Base-by-base conservation (phyloP, 2,797 vertebrate genomes). In the Cheirogaleus major region DNA sequence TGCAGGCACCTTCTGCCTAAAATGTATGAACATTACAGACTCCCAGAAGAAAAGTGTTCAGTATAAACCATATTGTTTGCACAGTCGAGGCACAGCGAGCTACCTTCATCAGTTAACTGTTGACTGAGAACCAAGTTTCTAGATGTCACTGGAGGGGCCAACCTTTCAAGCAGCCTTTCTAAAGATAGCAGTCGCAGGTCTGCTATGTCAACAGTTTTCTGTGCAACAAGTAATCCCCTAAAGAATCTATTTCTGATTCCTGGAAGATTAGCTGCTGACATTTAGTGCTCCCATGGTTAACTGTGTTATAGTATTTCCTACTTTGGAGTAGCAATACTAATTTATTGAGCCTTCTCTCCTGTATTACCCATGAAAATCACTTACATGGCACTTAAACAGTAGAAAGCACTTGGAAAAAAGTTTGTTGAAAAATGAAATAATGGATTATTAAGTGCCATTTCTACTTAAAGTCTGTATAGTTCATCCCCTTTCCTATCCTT, bases 371-470 rank as follows among this genome's bases (percentile, higher is more conserved):
- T 5, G 4, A 48, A 43, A 82, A 38, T 5, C 63, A 50, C 70
- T 45, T 27, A 76, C 5, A 17, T 22, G 61, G 30, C 73, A 72
- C 23, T 72, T 79, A 45, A 65, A 55, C 67, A 96, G 79, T 11
- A 84, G 22, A 80, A 94, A 52, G 9, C 23, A 95, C 18, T 82
- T 87, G 55, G n/a, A 27, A 94, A 87, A 65, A 35, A n/a, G 13
- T 67, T 81, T 67, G 12, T 82, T 76, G n/a, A 72, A 96, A 93
- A 63, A 63, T 57, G 57, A 72, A 85, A 72, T 85, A 61, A 96
- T 79, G 35, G 38, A 43, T 50, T n/a, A 50, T 41, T 43, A 52
- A 65, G 30, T 59, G 18, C 7, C 27, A 61, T 89, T 76, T 80
- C 65, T 90, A 48, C 32, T 88, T 72, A 84, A 32, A 75, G 32